Percentiles rank a stretch among this genome's conserved stretches.
Evolutionary conservation across 2,797 vertebrate species (phyloP).

Genomic region (Margarornis squamiger): DNA sequence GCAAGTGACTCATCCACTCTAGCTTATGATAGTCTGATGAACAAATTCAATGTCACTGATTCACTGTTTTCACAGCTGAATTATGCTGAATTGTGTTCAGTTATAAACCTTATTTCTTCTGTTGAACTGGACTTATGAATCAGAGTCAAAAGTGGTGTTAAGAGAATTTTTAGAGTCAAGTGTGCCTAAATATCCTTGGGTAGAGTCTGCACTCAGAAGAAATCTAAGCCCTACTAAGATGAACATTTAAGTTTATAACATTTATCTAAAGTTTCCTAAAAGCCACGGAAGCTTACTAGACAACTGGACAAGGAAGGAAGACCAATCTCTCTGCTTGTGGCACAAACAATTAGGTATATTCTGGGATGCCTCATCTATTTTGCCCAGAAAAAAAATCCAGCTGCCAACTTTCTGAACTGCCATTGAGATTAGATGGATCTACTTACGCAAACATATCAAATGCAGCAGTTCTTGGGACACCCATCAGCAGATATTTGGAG

Average conservation of each 20-base stretch:
- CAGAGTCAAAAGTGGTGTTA: not conserved
- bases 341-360: not conserved
- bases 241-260: not conserved
- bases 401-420: not conserved
- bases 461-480: not conserved
- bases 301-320: not conserved
- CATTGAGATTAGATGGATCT: not conserved
- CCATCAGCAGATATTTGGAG: not conserved
- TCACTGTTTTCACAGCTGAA: not conserved
- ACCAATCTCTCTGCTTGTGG: not conserved
- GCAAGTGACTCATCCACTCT: not conserved
- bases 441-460: not conserved
- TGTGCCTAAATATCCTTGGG: not conserved
- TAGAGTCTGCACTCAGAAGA: not conserved
- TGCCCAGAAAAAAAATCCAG: not conserved
- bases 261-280: not conserved
- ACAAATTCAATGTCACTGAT: not conserved
- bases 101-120: not conserved
- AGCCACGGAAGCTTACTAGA: not conserved
- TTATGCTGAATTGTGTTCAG: not conserved
- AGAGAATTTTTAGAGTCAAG: not conserved
- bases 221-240: not conserved
- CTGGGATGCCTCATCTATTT: not conserved
- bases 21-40: not conserved
- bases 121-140: not conserved